Conservation (phyloP, 2,888 invertebrate genomes). For the Thalpophila matura region DNA sequence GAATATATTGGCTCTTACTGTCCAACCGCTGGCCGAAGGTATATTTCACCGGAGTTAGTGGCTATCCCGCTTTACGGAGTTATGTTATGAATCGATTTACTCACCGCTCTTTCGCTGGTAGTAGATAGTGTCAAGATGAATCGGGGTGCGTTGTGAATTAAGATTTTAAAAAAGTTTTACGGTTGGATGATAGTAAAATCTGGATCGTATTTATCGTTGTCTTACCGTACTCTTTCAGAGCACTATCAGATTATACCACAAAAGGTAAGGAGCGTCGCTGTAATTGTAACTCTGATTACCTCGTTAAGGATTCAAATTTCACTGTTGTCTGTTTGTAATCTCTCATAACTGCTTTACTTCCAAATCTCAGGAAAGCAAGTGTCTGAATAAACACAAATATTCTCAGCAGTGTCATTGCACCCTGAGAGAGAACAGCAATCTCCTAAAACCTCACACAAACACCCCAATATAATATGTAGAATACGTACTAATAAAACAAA, state of each 20-base stretch:
- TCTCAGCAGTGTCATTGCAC: constrained; percentile 25
- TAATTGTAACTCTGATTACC: constrained; percentile 2
- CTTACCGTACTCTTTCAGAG: not conserved
- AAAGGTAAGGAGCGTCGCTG: not conserved
- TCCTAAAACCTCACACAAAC: constrained; percentile 35
- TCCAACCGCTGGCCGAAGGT: constrained; percentile 59
- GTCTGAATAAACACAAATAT: not conserved
- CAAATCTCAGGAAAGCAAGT: not conserved
- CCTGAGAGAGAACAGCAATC: constrained; percentile 12
- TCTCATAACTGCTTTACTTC: not conserved
- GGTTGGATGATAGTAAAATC: not conserved
- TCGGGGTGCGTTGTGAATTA: constrained; percentile 15
- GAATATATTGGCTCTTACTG: constrained; percentile 63
- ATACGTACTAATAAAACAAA: constrained; percentile 74
- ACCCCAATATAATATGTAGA: constrained; percentile 70
- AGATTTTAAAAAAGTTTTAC: constrained; percentile 8
- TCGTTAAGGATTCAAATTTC: constrained; percentile 3
- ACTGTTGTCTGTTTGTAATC: constrained; percentile 3
- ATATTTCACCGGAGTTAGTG: constrained; percentile 65
- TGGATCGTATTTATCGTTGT: not conserved
- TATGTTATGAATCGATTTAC: constrained; percentile 56
- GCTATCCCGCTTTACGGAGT: constrained; percentile 48
- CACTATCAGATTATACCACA: not conserved
- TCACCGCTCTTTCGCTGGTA: constrained; percentile 28
- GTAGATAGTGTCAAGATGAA: constrained; percentile 42